phyloP scores from a whole-genome alignment of 2,797 vertebrate species.

The Glossophaga mutica region DNA sequence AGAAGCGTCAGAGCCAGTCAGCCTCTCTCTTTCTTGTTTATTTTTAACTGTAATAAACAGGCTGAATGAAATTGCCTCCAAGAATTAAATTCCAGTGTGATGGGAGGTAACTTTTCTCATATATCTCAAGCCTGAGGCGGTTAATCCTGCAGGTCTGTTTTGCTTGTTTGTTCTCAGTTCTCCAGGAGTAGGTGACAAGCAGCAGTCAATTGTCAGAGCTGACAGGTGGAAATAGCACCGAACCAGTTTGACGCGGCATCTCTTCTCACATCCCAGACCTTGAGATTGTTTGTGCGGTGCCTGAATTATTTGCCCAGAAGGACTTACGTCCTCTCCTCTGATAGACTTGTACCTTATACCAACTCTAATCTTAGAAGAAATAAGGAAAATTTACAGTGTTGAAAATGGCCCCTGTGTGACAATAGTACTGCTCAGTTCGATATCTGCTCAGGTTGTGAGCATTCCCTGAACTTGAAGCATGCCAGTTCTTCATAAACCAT shows the following conservation, averaged over 20 bases:
- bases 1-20: not conserved
- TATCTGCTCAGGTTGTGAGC: not conserved
- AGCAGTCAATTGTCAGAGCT: not conserved
- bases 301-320: constrained; percentile 16
- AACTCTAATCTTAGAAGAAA: constrained; percentile 9
- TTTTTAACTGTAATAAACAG: not conserved
- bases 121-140: not conserved
- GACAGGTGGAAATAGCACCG: not conserved
- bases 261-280: not conserved
- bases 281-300: not conserved
- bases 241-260: not conserved
- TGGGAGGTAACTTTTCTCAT: not conserved
- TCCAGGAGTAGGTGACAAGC: not conserved
- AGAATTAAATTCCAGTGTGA: not conserved
- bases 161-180: not conserved
- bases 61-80: not conserved
- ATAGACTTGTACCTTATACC: not conserved
- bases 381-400: not conserved
- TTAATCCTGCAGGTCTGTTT: not conserved
- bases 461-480: not conserved
- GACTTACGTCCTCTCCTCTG: not conserved
- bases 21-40: not conserved
- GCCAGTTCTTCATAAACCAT: not conserved
- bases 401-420: constrained; percentile 21
- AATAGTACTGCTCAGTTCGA: not conserved